Evolutionary conservation across 2,888 invertebrate genomes (phyloP).

Genomic region (Orchesellides sinensis): DNA sequence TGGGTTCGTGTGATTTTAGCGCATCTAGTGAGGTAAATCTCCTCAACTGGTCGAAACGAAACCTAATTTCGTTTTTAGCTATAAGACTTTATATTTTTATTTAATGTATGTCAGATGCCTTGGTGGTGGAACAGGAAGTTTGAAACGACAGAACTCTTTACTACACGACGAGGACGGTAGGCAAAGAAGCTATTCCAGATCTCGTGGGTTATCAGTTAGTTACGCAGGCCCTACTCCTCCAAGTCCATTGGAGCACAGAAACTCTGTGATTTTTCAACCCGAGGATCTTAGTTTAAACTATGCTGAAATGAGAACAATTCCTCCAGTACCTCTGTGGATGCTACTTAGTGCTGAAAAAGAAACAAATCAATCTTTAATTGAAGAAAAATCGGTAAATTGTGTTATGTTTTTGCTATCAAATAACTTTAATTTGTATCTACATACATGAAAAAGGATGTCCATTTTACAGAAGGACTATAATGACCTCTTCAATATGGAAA

Average conservation of each 20-base stretch:
- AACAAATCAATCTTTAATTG: slow-evolving; percentile 76
- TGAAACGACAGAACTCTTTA: slow-evolving; percentile 73
- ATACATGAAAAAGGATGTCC: no score
- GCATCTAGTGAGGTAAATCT: slow-evolving; percentile 93
- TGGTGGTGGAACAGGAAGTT: slow-evolving; percentile 65
- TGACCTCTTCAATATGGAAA: slow-evolving; percentile 89
- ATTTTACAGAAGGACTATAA: slow-evolving; percentile 85
- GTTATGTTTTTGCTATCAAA: no score
- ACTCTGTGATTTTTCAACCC: slow-evolving; percentile 86
- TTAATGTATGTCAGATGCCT: slow-evolving; percentile 63
- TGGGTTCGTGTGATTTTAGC: slow-evolving; percentile 99
- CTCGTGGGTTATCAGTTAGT: slow-evolving; percentile 92
- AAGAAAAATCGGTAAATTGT: slow-evolving; percentile 70
- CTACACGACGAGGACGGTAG: slow-evolving; percentile 81
- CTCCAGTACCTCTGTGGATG: slow-evolving; percentile 97
- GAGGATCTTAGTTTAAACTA: slow-evolving; percentile 95
- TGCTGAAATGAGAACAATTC: slow-evolving; percentile 98
- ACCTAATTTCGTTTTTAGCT: not conserved
- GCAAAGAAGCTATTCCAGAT: slow-evolving; percentile 90
- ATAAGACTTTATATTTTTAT: not conserved
- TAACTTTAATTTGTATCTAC: no score
- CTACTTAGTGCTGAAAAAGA: slow-evolving; percentile 96
- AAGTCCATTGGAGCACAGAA: slow-evolving; percentile 87
- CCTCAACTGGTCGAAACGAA: no score
- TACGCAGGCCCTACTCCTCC: slow-evolving; percentile 82